A percentile compares a stretch with the other conserved stretches of the same genome.
phyloP scores from a whole-genome alignment of 2,797 vertebrate genomes.

The Euphonia xanthogaster region DNA sequence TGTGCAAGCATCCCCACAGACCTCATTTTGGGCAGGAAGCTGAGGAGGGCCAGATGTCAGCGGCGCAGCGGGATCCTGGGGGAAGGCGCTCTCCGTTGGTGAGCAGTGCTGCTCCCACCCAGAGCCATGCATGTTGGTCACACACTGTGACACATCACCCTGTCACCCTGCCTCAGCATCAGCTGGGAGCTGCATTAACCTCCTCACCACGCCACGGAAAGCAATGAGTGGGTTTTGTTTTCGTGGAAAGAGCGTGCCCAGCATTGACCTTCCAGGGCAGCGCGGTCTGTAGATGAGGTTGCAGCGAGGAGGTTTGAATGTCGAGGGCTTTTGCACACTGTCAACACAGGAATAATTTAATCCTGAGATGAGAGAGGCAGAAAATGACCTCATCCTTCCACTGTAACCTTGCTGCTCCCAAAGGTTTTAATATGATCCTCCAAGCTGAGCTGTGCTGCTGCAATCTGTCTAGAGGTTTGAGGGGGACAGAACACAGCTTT shows the following conservation, averaged over 20 bases:
- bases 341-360: conserved; percentile 17
- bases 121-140: neutral
- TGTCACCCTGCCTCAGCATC: neutral
- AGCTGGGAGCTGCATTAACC: neutral
- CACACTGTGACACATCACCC: neutral
- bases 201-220: fast-evolving
- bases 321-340: neutral
- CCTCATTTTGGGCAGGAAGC: neutral
- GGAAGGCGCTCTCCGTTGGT: neutral
- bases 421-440: conserved; percentile 39
- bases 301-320: neutral
- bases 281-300: fast-evolving
- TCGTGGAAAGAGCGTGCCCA: fast-evolving
- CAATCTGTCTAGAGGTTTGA: neutral
- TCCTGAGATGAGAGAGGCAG: conserved; percentile 6
- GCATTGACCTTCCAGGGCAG: neutral
- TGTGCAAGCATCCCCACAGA: neutral
- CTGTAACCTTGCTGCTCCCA: conserved; percentile 35
- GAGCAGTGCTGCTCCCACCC: neutral
- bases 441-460: neutral
- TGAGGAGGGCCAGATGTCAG: neutral
- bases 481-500: neutral
- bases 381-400: conserved; percentile 40
- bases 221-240: neutral
- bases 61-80: fast-evolving